These are phyloP conservation scores for Diarsia rubi DNA, from an alignment of 2,888 invertebrate genomes.

Conservation along the genomic window DNA sequence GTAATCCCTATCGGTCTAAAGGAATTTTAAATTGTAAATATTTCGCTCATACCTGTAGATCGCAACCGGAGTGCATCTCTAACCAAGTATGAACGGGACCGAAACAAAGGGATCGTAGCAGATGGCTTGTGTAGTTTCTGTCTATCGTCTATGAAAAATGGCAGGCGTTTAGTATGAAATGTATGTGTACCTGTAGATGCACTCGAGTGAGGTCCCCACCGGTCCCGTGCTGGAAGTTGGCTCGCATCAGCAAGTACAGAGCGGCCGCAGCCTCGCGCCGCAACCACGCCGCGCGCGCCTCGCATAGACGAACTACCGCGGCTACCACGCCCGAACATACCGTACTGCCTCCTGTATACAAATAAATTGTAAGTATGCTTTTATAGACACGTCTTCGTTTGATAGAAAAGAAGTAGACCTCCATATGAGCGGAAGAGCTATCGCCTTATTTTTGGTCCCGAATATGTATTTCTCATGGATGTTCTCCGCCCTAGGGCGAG, in stretches of 20 bases:
- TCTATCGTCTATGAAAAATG: background rate
- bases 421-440: background rate
- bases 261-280: slow-evolving; percentile 98
- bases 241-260: slow-evolving; percentile 97
- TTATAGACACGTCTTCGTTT: background rate
- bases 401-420: background rate
- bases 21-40: too few species aligned
- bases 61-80: too few species aligned
- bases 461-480: too few species aligned
- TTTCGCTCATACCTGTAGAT: too few species aligned
- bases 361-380: background rate
- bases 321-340: slow-evolving; percentile 96
- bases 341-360: slow-evolving; percentile 92
- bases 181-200: slow-evolving; percentile 94
- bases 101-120: background rate
- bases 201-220: slow-evolving; percentile 96
- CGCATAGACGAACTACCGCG: slow-evolving; percentile 95
- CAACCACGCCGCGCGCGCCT: slow-evolving; percentile 95
- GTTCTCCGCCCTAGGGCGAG: too few species aligned
- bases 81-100: background rate
- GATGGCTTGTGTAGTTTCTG: background rate
- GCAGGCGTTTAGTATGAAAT: background rate
- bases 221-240: slow-evolving; percentile 97
- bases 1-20: too few species aligned
- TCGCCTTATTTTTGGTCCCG: too few species aligned